A percentile compares a stretch with the other conserved stretches of the same genome.
Evolutionary conservation across 2,797 vertebrate species (phyloP).

Genomic region (Uromys caudimaculatus): DNA sequence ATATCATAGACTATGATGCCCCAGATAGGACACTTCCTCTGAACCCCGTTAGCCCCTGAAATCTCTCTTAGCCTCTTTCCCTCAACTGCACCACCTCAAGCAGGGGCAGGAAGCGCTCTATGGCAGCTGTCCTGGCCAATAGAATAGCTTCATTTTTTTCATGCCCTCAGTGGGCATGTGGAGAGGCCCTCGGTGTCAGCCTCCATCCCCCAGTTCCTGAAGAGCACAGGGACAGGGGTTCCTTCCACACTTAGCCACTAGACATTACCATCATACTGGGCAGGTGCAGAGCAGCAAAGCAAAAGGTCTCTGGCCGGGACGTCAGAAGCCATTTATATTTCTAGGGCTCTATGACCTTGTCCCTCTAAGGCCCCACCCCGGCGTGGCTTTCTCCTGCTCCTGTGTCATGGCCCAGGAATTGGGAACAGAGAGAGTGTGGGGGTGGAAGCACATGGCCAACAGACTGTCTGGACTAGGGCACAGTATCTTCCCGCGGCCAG

Average conservation of each 20-base stretch:
- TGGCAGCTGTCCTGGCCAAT: neutral
- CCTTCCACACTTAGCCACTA: neutral
- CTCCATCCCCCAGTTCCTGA: neutral
- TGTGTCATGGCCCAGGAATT: neutral
- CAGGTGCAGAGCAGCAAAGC: neutral
- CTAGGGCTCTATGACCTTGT: neutral
- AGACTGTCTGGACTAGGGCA: neutral
- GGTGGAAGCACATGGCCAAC: conserved; percentile 25
- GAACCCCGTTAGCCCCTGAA: neutral
- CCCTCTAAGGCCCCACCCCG: neutral
- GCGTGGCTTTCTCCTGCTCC: neutral
- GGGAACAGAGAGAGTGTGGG: conserved; percentile 50
- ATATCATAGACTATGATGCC: neutral
- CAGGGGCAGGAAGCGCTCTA: neutral
- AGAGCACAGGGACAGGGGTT: neutral
- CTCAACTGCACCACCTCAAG: neutral
- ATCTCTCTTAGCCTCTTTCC: neutral
- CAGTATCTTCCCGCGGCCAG: conserved; percentile 1
- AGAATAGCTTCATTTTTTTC: neutral
- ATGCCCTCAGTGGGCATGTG: neutral
- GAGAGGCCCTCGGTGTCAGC: neutral
- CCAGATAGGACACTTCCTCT: neutral
- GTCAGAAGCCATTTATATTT: conserved; percentile 23
- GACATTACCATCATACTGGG: conserved; percentile 65
- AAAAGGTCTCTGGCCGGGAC: neutral